Evolutionary conservation across 2,888 invertebrate species (phyloP), one percentile per base, ranked within the genome.

Genomic region (Galeopsomyia nigrocyanea): DNA sequence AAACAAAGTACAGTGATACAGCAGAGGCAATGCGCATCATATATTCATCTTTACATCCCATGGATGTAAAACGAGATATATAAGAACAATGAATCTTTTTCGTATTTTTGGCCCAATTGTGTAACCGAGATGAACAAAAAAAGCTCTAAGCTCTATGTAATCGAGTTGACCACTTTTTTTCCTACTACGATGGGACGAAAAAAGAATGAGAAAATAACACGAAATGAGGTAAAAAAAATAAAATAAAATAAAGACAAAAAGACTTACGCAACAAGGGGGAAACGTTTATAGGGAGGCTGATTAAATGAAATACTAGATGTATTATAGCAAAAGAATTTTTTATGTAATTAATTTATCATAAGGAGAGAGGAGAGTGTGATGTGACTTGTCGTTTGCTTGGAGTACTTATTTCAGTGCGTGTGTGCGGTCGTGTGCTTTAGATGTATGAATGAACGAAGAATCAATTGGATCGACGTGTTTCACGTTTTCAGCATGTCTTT

Each of bases 271-370:
- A 80, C 78, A 76, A 79, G 78, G 78, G 26, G 77, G 76, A 77
- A 80, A 79, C 73, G 78, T 78, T 82, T 80, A 80, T 79, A 81
- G 81, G 81, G 79, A 82, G 79, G 81, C 82, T 83, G 82, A 81
- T 80, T 81, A 80, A 79, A 82, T 80, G 78, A 81, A 79, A 81
- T 80, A 79, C 79, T 84, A 83, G 82, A 80, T 85, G 84, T 85
- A 84, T 83, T 82, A 85, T 85, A 84, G 83, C 81, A 83, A 83
- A 83, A 80, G 74, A 82, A 81, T 84, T 84, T 81, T 84, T 83
- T 81, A 83, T 84, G 83, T 84, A 83, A 85, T 85, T 84, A 85
- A 84, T 85, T 85, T 84, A 84, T 85, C 79, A 78, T 81, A 82
- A 83, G 80, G 71, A 76, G 76, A 77, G 78, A 81, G 80, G 68